Percentiles rank a stretch among this genome's conserved stretches.
Evolutionary conservation across 1,140 invertebrate species (phyloP).

Genomic region (Pseudoatta argentina): DNA sequence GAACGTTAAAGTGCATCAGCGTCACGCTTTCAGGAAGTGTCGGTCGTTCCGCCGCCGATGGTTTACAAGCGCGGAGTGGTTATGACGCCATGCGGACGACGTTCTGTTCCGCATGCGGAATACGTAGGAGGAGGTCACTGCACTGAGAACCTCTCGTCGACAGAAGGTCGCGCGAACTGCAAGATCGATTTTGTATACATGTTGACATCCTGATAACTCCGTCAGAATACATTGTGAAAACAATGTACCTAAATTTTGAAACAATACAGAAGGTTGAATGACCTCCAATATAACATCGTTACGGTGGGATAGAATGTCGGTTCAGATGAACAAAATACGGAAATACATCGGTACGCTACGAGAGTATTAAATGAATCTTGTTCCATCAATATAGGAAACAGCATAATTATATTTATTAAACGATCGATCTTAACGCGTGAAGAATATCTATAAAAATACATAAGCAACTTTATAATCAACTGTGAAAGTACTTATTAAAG

Average conservation of each 20-base stretch:
- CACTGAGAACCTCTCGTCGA: constrained; percentile 73
- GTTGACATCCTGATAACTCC: not conserved
- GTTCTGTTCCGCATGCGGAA: constrained; percentile 53
- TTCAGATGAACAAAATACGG: not conserved
- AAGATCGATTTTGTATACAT: constrained; percentile 67
- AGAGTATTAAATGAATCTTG: not conserved
- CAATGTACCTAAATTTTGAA: constrained; percentile 2
- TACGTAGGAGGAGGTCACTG: constrained; percentile 70
- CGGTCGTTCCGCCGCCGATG: constrained; percentile 68
- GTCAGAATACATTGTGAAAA: not conserved
- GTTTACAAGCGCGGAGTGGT: constrained; percentile 71
- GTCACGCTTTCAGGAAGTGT: constrained; percentile 70
- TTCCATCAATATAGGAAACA: not conserved
- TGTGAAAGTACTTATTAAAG: not conserved
- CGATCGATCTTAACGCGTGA: not conserved
- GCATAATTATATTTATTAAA: not conserved
- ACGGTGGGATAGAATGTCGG: not conserved
- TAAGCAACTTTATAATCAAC: not conserved
- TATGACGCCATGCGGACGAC: constrained; percentile 58
- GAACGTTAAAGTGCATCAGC: constrained; percentile 55
- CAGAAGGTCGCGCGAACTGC: constrained; percentile 72
- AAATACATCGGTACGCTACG: not conserved
- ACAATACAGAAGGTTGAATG: not conserved
- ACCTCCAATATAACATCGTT: not conserved
- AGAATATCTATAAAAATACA: not conserved